Evolutionary conservation across 2,113 vertebrate genomes (phyloP), one percentile per base, ranked within the genome.

Genomic region (Sturnus vulgaris): DNA sequence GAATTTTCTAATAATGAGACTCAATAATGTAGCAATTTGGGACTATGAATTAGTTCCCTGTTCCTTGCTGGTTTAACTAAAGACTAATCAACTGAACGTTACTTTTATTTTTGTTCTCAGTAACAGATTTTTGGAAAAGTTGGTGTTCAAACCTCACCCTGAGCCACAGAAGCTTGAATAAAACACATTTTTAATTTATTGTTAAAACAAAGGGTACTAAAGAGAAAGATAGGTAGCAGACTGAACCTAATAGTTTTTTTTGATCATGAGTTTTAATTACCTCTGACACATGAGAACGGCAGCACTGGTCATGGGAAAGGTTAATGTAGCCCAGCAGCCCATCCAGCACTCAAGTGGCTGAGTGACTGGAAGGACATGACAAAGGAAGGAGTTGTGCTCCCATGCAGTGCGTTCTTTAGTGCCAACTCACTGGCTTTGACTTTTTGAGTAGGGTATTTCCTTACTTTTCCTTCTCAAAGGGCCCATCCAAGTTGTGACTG

Each of bases 311-410:
- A 4, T 0, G 1, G 11, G 15, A 33, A 47, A 73, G 30, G 55
- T 44, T 55, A 5, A 0, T 5, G 42, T 53, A 53, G 55, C 46
- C 37, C 42, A 16, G 15, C 59, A 23, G 68, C 23, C 22, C 5
- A 2, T 71, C 52, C 31, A 63, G 12, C 40, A 39, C 10, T 17
- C 30, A 6, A 6, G 17, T 17, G 39, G 35, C 35, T 28, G 30
- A 37, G 31, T 16, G 33, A 9, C 6, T 14, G 44, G 79, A 70
- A 78, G 42, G 69, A 42, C 4, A n/a, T 46, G 40, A 39, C 66
- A 15, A 53, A n/a, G 0, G 0, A 10, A 27, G 55, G 9, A 47
- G 28, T 6, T 37, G 22, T 57, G 9, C 35, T 83, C 10, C 22
- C 71, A 23, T 53, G 47, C 37, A 75, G 25, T 22, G 7, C 39